A percentile compares a stretch with the other conserved stretches of the same genome.
Evolutionary conservation across 2,888 invertebrate species (phyloP).

Genomic region (Drosophila demipolita): DNA sequence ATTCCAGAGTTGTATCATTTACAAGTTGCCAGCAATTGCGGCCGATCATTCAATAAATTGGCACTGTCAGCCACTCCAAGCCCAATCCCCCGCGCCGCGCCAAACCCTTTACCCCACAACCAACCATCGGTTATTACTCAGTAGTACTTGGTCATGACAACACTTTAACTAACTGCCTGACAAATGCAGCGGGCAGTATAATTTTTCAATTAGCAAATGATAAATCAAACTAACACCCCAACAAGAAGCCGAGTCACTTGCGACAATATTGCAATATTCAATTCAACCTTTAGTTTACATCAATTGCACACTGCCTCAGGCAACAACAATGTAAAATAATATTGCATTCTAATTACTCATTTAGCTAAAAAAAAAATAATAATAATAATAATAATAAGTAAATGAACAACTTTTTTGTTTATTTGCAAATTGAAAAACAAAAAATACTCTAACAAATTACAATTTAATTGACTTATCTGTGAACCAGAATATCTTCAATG

Average conservation of each 20-base stretch:
- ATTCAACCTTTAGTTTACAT: slow-evolving; percentile 69
- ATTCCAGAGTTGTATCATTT: slow-evolving; percentile 70
- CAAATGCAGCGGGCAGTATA: slow-evolving; percentile 72
- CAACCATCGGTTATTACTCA: slow-evolving; percentile 9
- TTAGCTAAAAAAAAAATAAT: not conserved
- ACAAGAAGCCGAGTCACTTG: slow-evolving; percentile 29
- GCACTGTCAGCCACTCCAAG: slow-evolving; percentile 55
- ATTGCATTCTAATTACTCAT: slow-evolving; percentile 62
- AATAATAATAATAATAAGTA: not conserved
- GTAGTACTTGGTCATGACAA: slow-evolving; percentile 53
- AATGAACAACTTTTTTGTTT: not conserved
- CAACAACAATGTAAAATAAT: not conserved
- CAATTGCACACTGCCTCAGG: slow-evolving; percentile 20
- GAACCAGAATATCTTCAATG: not conserved
- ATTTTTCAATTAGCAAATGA: slow-evolving; percentile 81
- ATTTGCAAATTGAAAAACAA: not conserved
- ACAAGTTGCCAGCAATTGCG: slow-evolving; percentile 56
- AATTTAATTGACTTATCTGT: not conserved
- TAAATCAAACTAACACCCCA: slow-evolving; percentile 78
- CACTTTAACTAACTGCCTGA: slow-evolving; percentile 76
- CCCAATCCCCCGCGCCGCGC: not conserved
- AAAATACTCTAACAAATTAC: not conserved
- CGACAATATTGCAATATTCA: slow-evolving; percentile 61
- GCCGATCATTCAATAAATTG: slow-evolving; percentile 75
- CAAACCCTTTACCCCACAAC: not conserved